phyloP scores from a whole-genome alignment of 1,140 invertebrate species.

The Danaus plexippus region DNA sequence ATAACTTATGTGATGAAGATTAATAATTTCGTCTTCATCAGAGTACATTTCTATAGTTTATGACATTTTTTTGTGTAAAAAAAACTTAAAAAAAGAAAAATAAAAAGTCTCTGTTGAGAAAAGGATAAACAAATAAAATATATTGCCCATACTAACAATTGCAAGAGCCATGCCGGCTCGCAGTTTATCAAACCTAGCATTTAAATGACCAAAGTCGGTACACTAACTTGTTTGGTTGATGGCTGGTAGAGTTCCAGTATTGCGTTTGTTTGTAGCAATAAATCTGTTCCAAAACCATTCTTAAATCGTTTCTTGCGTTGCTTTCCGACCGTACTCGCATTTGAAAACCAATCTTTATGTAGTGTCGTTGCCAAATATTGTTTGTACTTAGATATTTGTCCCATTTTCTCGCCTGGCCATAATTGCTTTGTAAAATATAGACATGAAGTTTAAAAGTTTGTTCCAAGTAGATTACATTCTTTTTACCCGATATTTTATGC shows the following conservation, averaged over 20 bases:
- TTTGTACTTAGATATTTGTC: constrained; percentile 36
- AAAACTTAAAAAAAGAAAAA: no score
- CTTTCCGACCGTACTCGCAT: constrained; percentile 38
- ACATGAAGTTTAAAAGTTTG: no score
- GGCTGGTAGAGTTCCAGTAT: constrained; percentile 31
- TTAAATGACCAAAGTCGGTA: constrained; percentile 52
- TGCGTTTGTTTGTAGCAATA: constrained; percentile 52
- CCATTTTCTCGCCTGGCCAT: constrained; percentile 30
- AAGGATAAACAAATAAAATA: no score
- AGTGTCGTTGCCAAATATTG: constrained; percentile 58
- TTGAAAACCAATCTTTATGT: constrained; percentile 62
- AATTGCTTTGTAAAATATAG: constrained; percentile 20
- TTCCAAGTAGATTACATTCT: no score
- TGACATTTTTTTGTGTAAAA: no score
- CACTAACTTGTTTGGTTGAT: constrained; percentile 50
- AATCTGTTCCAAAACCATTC: constrained; percentile 61
- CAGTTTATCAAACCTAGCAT: constrained; percentile 52
- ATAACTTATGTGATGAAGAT: no score
- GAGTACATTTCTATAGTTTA: no score
- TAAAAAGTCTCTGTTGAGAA: no score
- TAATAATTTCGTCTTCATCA: no score
- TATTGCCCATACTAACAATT: no score
- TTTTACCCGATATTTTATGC: constrained; percentile 21
- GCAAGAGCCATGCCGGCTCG: constrained; percentile 1
- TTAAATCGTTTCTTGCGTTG: constrained; percentile 58